Percentiles rank a stretch among this genome's conserved stretches.
phyloP scores from a whole-genome alignment of 2,113 vertebrate species.

The Columba livia region DNA sequence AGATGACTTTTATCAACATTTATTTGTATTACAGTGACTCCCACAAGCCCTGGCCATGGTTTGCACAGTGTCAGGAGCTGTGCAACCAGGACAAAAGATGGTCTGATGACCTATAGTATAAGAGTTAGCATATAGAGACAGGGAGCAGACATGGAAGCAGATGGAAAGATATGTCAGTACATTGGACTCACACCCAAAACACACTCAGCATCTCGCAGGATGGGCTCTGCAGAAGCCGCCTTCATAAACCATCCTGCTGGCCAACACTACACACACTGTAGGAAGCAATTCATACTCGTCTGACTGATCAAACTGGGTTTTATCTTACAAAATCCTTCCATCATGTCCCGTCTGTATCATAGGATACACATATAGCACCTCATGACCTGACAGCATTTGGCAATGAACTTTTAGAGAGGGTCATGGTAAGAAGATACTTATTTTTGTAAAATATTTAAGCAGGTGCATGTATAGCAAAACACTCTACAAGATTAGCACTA shows the following conservation, averaged over 20 bases:
- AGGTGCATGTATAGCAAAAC: background rate
- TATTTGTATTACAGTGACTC: background rate
- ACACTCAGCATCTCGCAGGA: background rate
- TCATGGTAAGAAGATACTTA: background rate
- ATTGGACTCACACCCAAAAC: background rate
- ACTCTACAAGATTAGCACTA: background rate
- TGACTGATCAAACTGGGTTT: background rate
- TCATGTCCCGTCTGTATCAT: rapidly evolving
- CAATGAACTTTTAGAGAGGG: background rate
- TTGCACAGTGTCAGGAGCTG: background rate
- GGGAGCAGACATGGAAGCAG: background rate
- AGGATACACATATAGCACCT: rapidly evolving
- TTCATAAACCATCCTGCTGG: rapidly evolving
- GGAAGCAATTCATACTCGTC: background rate
- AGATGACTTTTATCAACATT: slow-evolving; percentile 33
- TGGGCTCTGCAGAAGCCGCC: background rate
- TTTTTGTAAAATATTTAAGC: background rate
- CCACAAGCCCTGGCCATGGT: background rate
- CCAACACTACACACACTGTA: rapidly evolving
- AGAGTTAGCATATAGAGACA: background rate
- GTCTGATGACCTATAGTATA: rapidly evolving
- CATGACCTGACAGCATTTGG: background rate
- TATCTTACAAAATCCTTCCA: background rate
- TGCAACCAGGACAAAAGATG: background rate
- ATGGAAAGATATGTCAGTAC: background rate